phyloP scores from a whole-genome alignment of 2,888 invertebrate species.

The Parnassius smintheus region DNA sequence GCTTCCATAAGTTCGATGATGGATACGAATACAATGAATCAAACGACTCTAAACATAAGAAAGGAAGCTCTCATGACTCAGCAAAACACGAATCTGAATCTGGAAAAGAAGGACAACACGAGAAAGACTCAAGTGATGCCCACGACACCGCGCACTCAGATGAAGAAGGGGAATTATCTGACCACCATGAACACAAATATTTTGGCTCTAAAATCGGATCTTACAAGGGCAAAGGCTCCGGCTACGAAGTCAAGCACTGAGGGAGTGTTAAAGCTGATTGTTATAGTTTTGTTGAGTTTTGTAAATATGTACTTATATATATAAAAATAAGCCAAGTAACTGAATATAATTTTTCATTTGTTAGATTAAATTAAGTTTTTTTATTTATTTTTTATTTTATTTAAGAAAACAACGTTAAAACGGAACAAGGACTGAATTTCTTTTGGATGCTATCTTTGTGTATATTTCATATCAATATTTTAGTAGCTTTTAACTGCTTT shows the following conservation, averaged over 20 bases:
- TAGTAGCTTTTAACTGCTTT: too few relatives aligned
- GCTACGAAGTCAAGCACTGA: conserved; percentile 65
- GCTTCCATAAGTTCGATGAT: conserved; percentile 80
- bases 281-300: conserved; percentile 67
- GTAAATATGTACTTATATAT: conserved; percentile 63
- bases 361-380: conserved; percentile 4
- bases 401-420: too few relatives aligned
- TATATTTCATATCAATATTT: too few relatives aligned
- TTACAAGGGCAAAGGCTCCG: conserved; percentile 64
- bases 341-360: conserved; percentile 21
- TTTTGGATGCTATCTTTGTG: too few relatives aligned
- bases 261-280: conserved; percentile 44
- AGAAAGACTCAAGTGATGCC: conserved; percentile 71
- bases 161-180: conserved; percentile 72
- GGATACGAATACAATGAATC: conserved; percentile 75
- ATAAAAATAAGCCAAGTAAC: conserved; percentile 54
- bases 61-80: conserved; percentile 78
- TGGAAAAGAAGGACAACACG: conserved; percentile 74
- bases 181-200: conserved; percentile 71
- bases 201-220: conserved; percentile 62
- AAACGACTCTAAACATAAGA: conserved; percentile 73
- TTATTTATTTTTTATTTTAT: not conserved
- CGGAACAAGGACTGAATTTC: too few relatives aligned
- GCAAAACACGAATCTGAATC: conserved; percentile 70
- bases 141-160: conserved; percentile 72